Conservation (phyloP, 2,888 invertebrate species). For the Plemyria rubiginata region DNA sequence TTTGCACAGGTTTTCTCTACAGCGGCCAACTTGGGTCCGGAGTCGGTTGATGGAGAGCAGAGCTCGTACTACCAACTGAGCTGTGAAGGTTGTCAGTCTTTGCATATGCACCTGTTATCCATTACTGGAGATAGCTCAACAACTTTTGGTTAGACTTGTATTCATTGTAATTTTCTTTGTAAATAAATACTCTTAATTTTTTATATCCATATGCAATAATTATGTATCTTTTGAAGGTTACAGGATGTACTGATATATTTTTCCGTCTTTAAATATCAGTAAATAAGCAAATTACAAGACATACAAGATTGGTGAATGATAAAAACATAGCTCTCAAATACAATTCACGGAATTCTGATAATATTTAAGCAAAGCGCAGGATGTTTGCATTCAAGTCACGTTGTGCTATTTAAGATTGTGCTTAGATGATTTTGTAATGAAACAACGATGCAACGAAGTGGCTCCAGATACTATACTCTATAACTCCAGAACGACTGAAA, state of each 20-base stretch:
- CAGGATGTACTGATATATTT: neutral
- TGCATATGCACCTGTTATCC: no score
- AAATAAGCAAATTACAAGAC: neutral
- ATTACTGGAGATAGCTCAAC: no score
- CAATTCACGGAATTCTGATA: constrained; percentile 36
- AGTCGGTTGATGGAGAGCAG: no score
- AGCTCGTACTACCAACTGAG: no score
- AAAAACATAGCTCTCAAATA: constrained; percentile 14
- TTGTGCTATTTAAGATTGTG: constrained; percentile 36
- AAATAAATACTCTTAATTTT: no score
- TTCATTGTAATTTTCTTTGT: no score
- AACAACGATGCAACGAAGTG: neutral
- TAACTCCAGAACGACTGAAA: no score
- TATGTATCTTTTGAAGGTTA: constrained; percentile 6
- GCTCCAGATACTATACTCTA: no score
- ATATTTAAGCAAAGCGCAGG: constrained; percentile 33
- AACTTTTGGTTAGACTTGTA: no score
- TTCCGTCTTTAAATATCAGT: constrained; percentile 1
- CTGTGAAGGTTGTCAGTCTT: no score
- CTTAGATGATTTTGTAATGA: constrained; percentile 10
- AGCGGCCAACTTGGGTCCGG: no score
- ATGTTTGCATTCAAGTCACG: constrained; percentile 41
- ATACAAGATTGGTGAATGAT: constrained; percentile 6
- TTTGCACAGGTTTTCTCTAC: no score
- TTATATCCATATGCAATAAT: neutral